These are phyloP conservation scores for Proterorhinus semilunaris DNA, from an alignment of 2,113 vertebrate genomes.

Conservation along the genomic window DNA sequence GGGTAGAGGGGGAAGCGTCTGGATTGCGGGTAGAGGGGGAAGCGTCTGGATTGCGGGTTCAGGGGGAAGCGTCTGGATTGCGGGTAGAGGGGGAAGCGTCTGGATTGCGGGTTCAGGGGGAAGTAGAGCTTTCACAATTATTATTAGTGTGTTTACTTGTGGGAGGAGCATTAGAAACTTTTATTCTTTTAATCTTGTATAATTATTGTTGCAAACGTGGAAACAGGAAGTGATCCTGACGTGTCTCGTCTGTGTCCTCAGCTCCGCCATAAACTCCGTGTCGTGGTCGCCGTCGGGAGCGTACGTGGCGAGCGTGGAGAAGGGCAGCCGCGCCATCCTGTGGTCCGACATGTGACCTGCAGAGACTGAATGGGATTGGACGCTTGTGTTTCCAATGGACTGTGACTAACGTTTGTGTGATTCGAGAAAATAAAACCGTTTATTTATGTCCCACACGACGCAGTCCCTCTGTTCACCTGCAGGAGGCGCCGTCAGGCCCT, in stretches of 20 bases:
- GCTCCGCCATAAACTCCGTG: conserved; percentile 90
- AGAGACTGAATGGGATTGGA: conserved; percentile 6
- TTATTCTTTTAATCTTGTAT: too few relatives aligned
- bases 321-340: conserved; percentile 89
- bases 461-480: neutral
- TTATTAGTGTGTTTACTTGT: too few relatives aligned
- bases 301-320: conserved; percentile 92
- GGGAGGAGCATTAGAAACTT: too few relatives aligned
- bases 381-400: neutral
- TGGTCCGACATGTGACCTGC: conserved; percentile 80
- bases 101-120: too few relatives aligned
- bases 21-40: too few relatives aligned
- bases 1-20: too few relatives aligned
- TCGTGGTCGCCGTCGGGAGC: conserved; percentile 90
- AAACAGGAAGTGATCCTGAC: neutral
- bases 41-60: too few relatives aligned
- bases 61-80: too few relatives aligned
- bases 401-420: conserved; percentile 9
- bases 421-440: neutral
- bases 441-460: conserved; percentile 1
- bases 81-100: too few relatives aligned
- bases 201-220: too few relatives aligned
- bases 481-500: too few relatives aligned
- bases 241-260: conserved; percentile 41
- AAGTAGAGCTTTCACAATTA: too few relatives aligned